A percentile compares a stretch with the other conserved stretches of the same genome.
Conservation (phyloP, 2,113 vertebrate genomes). For the Cryptomyrus ogoouensis region DNA sequence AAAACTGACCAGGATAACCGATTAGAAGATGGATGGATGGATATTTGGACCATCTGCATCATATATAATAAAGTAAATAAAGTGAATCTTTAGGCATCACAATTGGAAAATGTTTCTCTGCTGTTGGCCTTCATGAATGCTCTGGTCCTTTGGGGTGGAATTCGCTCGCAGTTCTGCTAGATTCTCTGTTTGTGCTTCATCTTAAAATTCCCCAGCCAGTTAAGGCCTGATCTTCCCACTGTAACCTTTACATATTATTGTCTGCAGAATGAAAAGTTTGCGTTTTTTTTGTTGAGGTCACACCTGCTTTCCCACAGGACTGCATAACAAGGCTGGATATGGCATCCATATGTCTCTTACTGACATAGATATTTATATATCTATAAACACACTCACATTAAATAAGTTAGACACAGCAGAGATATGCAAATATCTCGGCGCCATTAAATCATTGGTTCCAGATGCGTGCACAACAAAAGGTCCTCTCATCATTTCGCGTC, state of each 20-base stretch:
- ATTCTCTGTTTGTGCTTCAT: not conserved
- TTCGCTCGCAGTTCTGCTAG: not conserved
- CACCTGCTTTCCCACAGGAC: not conserved
- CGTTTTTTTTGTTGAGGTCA: not conserved
- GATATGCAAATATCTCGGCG: not conserved
- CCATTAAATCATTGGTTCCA: constrained; percentile 3
- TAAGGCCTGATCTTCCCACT: not conserved
- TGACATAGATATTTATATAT: not conserved
- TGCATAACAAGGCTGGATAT: not conserved
- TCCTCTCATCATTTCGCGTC: not conserved
- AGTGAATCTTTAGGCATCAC: not conserved
- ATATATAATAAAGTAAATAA: not conserved
- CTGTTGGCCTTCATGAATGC: not conserved
- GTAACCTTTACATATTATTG: not conserved
- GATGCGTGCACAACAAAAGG: not conserved
- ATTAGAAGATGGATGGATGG: not conserved
- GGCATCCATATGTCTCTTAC: not conserved
- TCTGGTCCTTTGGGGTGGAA: not conserved
- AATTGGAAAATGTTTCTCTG: not conserved
- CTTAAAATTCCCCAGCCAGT: not conserved
- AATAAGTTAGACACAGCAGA: not conserved
- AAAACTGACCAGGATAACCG: not conserved
- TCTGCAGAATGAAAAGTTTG: not conserved
- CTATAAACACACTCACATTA: not conserved
- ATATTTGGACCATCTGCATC: not conserved